Base-by-base conservation (phyloP, 2,797 vertebrate species). In the Salmo trutta region DNA sequence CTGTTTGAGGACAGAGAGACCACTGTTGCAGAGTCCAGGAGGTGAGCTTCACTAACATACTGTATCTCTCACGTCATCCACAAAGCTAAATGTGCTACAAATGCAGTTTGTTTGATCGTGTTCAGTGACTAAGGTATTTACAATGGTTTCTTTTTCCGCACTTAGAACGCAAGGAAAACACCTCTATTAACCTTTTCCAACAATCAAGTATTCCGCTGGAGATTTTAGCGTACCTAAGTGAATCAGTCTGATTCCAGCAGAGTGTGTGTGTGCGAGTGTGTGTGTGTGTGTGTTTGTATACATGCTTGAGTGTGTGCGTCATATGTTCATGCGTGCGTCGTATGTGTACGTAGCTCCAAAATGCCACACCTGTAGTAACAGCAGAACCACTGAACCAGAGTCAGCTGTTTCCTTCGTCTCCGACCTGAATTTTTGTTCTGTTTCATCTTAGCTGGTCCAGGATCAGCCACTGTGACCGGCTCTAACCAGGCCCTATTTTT, bases 401-500 rank as follows among this genome's bases (percentile, higher is more conserved):
- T 68, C 53, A n/a, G n/a, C 7, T 29, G 52, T 74, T 56, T 52
- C 17, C 72, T 66, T 72, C 5, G 52, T 73, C 21, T 76, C n/a
- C 2, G 14, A 17, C 33, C 3, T 8, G 17, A 6, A 10, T n/a
- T 59, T 19, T 36, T 29, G 52, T 8, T 31, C 5, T 29, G 21
- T 16, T 53, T 29, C 51, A 81, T 81, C 29, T 56, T 56, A 70
- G 41, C 76, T 80, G 81, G 29, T 71, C 69, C 65, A 53, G 51
- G 24, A 81, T 78, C 74, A 47, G 21, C 69, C 54, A 0, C 72
- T 76, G 77, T 83, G 76, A 75, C 77, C 74, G 1, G n/a, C n/a
- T 19, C n/a, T n/a, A 62, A 21, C 6, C 56, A 21, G 16, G 36
- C 68, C 70, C 81, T 89, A 79, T 91, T 88, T 90, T 83, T 79